A percentile compares a stretch with the other conserved stretches of the same genome.
Conservation (phyloP, 2,797 vertebrate species). For the Dendrocincla fuliginosa region DNA sequence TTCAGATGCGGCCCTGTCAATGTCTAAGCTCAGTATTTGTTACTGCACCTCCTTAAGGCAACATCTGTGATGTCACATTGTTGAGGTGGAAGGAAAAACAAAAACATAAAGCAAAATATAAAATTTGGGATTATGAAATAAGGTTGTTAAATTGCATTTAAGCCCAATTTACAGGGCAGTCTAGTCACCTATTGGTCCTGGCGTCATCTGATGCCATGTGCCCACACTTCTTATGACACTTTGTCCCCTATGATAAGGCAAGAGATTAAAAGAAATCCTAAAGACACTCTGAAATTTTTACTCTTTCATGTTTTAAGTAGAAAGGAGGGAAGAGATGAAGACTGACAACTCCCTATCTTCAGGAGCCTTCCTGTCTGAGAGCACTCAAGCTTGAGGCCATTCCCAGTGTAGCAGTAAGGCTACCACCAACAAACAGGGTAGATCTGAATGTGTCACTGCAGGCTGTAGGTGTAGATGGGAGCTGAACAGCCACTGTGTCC, state of each 20-base stretch:
- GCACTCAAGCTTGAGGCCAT: neutral
- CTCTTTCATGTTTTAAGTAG: neutral
- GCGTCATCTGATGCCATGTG: neutral
- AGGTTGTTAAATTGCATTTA: neutral
- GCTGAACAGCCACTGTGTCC: neutral
- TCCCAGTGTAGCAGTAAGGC: neutral
- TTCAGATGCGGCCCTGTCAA: neutral
- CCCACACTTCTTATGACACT: neutral
- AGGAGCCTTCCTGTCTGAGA: neutral
- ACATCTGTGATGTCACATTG: neutral
- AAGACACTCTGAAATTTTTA: neutral
- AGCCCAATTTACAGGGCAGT: neutral
- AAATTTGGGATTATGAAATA: neutral
- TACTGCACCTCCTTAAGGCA: neutral
- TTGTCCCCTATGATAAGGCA: neutral
- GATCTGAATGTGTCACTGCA: neutral
- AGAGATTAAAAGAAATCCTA: neutral
- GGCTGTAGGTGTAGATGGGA: neutral
- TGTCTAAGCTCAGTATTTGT: neutral
- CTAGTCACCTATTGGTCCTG: neutral
- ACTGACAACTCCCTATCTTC: neutral
- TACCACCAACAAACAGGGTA: neutral
- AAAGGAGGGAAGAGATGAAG: neutral
- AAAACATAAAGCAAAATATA: neutral
- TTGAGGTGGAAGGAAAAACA: neutral